A percentile compares a stretch with the other conserved stretches of the same genome.
These are phyloP conservation scores for Trachelus tabidus DNA, from an alignment of 2,888 invertebrate species.

Conservation along the genomic window DNA sequence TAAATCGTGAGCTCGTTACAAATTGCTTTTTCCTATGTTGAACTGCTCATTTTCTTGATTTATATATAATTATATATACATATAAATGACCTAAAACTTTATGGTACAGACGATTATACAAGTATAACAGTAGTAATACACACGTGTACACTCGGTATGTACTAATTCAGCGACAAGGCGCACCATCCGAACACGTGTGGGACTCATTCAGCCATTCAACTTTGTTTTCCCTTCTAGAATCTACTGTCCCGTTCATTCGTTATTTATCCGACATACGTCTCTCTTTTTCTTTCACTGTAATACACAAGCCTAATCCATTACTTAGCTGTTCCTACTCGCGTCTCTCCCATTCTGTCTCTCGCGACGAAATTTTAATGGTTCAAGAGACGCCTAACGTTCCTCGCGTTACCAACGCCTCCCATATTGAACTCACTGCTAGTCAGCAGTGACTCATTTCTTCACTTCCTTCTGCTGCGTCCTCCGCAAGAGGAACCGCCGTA, in stretches of 20 bases:
- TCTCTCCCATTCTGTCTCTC: too few species aligned
- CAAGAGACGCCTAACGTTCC: too few species aligned
- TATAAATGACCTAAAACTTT: neutral
- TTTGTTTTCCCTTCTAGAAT: constrained; percentile 1
- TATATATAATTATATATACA: neutral
- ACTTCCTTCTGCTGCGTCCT: too few species aligned
- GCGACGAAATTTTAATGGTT: too few species aligned
- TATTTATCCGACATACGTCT: neutral
- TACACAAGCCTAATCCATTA: too few species aligned
- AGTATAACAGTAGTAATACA: neutral
- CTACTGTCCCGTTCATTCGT: neutral
- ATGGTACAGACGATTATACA: neutral
- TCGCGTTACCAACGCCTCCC: too few species aligned
- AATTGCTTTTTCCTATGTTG: too few species aligned
- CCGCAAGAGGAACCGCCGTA: too few species aligned
- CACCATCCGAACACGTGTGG: constrained; percentile 37
- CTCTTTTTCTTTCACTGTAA: constrained; percentile 10
- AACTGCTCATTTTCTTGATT: neutral
- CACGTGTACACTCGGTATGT: neutral
- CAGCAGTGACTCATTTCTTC: too few species aligned
- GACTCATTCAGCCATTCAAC: constrained; percentile 41
- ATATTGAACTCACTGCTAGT: too few species aligned
- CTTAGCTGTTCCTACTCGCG: too few species aligned
- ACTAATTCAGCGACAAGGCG: neutral
- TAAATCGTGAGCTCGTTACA: too few species aligned